phyloP scores from a whole-genome alignment of 2,888 invertebrate genomes.

The Diplazon laetatorius region DNA sequence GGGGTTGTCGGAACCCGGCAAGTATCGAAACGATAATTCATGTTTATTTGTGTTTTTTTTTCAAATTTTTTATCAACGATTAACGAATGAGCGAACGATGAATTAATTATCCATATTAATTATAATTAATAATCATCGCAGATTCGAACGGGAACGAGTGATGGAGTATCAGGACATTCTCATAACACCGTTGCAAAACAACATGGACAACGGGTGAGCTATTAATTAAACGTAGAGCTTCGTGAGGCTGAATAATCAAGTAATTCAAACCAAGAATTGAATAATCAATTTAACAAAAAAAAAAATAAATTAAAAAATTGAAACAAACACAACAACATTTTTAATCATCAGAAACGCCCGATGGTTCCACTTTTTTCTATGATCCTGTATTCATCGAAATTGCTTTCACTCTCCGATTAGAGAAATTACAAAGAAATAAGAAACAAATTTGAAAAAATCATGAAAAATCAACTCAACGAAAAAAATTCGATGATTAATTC shows the following conservation, averaged over 20 bases:
- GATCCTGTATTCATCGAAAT: too few relatives aligned
- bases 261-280: neutral
- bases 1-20: constrained; percentile 80
- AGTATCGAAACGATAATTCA: constrained; percentile 33
- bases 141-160: constrained; percentile 83
- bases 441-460: too few relatives aligned
- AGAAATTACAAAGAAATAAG: too few relatives aligned
- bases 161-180: constrained; percentile 87
- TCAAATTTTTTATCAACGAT: neutral
- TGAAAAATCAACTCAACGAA: too few relatives aligned
- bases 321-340: too few relatives aligned
- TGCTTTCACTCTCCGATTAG: too few relatives aligned
- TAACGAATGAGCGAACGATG: neutral
- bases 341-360: too few relatives aligned
- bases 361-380: too few relatives aligned
- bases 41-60: constrained; percentile 11
- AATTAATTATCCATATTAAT: neutral
- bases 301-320: too few relatives aligned
- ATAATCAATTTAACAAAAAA: neutral
- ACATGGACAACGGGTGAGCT: constrained; percentile 83
- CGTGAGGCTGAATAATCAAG: too few relatives aligned
- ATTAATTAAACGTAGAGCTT: too few relatives aligned
- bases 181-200: constrained; percentile 84
- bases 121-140: constrained; percentile 43
- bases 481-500: too few relatives aligned